Evolutionary conservation across 1,140 invertebrate genomes (phyloP).

Genomic region (Brachionus rotundiformis): DNA sequence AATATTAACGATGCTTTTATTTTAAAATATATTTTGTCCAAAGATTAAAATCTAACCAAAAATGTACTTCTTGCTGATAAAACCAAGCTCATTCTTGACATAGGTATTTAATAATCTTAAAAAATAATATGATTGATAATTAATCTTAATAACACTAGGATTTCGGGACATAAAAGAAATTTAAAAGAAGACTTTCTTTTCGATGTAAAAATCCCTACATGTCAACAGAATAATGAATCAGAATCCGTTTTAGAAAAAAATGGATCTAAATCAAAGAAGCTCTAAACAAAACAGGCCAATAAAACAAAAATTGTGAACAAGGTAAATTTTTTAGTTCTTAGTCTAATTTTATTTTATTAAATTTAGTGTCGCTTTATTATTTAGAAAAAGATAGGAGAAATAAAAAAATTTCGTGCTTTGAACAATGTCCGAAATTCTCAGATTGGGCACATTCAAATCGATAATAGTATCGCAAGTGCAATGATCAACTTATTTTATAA

Average conservation of each 20-base stretch:
- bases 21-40: background rate
- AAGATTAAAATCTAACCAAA: background rate
- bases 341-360: background rate
- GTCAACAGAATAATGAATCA: background rate
- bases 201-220: background rate
- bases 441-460: constrained; percentile 24
- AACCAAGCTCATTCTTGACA: background rate
- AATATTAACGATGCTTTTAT: constrained; percentile 12
- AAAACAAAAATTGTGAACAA: background rate
- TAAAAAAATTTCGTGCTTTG: constrained; percentile 11
- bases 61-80: background rate
- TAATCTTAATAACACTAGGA: background rate
- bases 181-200: background rate
- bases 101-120: no score
- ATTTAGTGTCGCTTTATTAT: constrained; percentile 37
- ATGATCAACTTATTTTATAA: background rate
- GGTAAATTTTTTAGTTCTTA: background rate
- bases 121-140: no score
- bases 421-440: constrained; percentile 6
- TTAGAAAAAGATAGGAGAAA: background rate
- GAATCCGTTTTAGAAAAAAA: background rate
- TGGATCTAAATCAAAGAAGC: background rate
- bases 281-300: background rate
- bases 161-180: background rate
- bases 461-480: constrained; percentile 20